Evolutionary conservation across 2,888 invertebrate species (phyloP).

Genomic region (Pammene aurita): DNA sequence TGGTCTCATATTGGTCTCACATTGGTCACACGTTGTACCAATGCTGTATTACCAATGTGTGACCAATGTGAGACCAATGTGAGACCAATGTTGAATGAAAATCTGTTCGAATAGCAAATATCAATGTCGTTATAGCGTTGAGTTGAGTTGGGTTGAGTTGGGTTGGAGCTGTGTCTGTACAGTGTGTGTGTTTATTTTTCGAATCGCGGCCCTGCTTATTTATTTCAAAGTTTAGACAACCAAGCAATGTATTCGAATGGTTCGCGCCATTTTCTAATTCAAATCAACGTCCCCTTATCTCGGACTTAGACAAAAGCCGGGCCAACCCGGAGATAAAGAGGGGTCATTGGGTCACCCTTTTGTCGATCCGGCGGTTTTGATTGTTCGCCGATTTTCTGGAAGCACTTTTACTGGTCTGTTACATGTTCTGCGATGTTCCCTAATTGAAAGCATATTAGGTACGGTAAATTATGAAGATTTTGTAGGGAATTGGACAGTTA

Average conservation of each 20-base stretch:
- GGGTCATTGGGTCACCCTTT: slow-evolving; percentile 40
- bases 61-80: no score
- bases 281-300: slow-evolving; percentile 35
- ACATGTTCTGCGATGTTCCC: not conserved
- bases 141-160: no score
- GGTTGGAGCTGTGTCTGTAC: no score
- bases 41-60: no score
- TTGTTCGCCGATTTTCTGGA: slow-evolving; percentile 5
- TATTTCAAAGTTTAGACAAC: no score
- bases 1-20: no score
- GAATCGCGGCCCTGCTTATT: no score
- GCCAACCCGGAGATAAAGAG: slow-evolving; percentile 26
- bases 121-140: no score
- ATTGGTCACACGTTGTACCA: no score
- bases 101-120: no score
- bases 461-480: not conserved
- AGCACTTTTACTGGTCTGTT: not conserved
- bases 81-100: no score
- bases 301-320: slow-evolving; percentile 30
- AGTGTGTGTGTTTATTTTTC: no score
- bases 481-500: not conserved
- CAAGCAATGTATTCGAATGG: not conserved
- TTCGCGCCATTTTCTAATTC: slow-evolving; percentile 28
- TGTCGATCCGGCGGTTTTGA: slow-evolving; percentile 25
- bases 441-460: not conserved